Conservation (phyloP, 2,113 vertebrate genomes). For the Eubucco bourcierii region DNA sequence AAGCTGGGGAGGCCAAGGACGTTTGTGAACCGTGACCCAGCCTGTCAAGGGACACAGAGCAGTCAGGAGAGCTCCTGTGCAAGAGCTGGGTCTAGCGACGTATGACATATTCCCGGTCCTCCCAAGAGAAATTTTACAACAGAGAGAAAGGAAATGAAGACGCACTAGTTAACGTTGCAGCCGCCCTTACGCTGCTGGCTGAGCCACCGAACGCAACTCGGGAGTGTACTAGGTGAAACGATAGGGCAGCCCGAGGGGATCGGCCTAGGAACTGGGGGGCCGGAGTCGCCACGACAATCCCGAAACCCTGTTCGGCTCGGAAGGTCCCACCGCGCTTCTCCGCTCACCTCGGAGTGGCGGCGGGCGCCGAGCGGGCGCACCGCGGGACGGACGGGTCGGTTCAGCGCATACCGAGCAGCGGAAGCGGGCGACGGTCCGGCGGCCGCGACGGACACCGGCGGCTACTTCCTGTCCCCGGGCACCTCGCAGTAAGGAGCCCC, state of each 20-base stretch:
- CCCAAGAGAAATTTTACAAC: background rate
- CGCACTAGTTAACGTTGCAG: background rate
- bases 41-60: background rate
- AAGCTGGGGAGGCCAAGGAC: background rate
- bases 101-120: background rate
- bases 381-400: background rate
- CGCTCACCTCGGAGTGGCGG: slow-evolving; percentile 15
- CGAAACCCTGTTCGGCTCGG: too few relatives aligned
- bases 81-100: too few relatives aligned
- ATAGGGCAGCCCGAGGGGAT: background rate
- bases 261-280: background rate
- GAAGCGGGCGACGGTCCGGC: background rate
- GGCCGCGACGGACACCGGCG: background rate
- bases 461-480: background rate
- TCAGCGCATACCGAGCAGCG: background rate
- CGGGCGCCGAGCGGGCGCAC: background rate
- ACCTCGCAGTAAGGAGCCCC: background rate
- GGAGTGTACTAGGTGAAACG: background rate
- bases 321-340: background rate
- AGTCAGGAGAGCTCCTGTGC: background rate
- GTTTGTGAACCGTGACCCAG: background rate
- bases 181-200: background rate
- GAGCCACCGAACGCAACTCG: background rate
- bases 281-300: background rate
- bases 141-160: background rate